Base-by-base conservation (phyloP, 2,113 vertebrate genomes). In the Oncorhynchus masou region DNA sequence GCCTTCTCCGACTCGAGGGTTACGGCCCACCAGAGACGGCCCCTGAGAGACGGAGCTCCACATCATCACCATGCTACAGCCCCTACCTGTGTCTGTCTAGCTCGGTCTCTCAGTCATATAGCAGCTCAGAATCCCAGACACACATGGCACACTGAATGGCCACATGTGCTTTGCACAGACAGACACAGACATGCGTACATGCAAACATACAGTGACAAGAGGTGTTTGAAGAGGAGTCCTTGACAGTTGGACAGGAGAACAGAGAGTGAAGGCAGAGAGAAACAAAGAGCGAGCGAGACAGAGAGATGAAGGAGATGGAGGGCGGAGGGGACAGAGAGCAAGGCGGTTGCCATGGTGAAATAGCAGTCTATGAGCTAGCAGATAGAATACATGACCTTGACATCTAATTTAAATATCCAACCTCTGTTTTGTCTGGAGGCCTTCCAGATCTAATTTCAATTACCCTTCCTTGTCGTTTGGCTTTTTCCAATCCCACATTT, bases 211-310 rank as follows among this genome's bases (percentile, higher is more conserved):
- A 31, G 66, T 31, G 66, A 31, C 27, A 27, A 25, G 27, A 68
- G 66, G 27, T 11, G 64, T 66, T 24, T 27, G 64, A 65, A 66
- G 45, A 60, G n/a, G 1, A 62, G 67, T 65, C 16, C 2, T 45
- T 68, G 60, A 67, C 57, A 74, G 34, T 64, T 5, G 69, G 11
- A 73, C 29, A 60, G 29, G 29, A 54, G 60, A 68, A 71, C 24
- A 12, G 49, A 1, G 22, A 11, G 45, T 64, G 68, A 57, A n/a
- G 39, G 39, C 8, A 45, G 68, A 67, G 60, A 45, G 67, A 45
- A 54, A 67, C 51, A 39, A 9, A 70, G 67, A 57, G 45, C 54
- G 1, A 13, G 1, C 1, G 25, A 19, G 16, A 54, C 3, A 54
- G 51, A 54, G 34, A 34, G 34, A 34, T 34, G 34, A 54, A 27